Conservation (phyloP, 1,140 invertebrate genomes). For the Heliconius hewitsoni region DNA sequence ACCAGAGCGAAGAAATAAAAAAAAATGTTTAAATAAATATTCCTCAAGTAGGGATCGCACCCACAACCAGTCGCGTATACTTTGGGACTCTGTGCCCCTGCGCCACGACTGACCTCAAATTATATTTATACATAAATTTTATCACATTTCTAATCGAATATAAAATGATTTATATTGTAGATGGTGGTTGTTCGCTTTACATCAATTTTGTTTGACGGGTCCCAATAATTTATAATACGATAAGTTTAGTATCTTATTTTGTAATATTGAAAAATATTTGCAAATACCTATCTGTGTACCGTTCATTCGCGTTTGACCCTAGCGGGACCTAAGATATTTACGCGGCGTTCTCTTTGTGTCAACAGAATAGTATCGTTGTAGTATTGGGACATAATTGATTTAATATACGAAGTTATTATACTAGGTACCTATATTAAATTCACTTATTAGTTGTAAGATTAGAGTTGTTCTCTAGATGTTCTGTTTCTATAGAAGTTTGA, state of each 20-base stretch:
- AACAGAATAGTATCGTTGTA: constrained; percentile 9
- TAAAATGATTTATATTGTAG: constrained; percentile 16
- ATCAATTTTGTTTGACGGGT: constrained; percentile 1
- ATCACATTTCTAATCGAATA: constrained; percentile 9
- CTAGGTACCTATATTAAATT: background rate
- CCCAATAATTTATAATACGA: background rate
- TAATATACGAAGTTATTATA: background rate
- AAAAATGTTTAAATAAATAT: no score
- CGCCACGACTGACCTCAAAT: background rate
- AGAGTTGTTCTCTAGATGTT: background rate
- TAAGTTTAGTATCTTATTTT: background rate
- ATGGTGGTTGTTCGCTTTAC: background rate
- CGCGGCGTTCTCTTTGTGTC: constrained; percentile 20
- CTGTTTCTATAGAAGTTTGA: background rate
- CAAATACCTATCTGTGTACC: constrained; percentile 38
- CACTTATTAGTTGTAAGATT: no score
- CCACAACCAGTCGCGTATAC: background rate
- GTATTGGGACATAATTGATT: background rate
- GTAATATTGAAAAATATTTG: constrained; percentile 33
- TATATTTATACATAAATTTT: constrained; percentile 8
- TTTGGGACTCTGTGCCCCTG: no score
- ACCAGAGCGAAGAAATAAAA: no score
- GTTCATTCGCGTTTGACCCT: constrained; percentile 30
- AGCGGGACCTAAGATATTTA: constrained; percentile 16
- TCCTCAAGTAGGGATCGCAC: no score